Evolutionary conservation across 2,797 vertebrate genomes (phyloP).

Genomic region (Spatula versicolor): DNA sequence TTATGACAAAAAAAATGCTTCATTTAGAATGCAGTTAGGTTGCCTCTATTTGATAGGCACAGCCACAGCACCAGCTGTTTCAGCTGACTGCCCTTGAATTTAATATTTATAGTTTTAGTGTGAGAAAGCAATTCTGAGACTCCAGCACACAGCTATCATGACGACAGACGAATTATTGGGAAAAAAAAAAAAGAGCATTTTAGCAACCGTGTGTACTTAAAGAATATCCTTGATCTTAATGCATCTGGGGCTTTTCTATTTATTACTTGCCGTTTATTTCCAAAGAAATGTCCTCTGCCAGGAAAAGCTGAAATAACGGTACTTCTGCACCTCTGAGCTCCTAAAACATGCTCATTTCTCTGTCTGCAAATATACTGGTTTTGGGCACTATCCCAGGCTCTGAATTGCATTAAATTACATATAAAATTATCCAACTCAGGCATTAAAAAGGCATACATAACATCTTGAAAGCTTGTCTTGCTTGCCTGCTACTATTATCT

Average conservation of each 20-base stretch:
- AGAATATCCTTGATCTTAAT: neutral
- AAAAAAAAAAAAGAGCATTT: neutral
- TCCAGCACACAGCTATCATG: neutral
- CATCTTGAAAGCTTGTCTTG: slow-evolving; percentile 6
- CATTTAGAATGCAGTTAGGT: neutral
- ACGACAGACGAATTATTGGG: neutral
- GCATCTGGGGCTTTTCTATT: neutral
- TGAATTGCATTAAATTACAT: neutral
- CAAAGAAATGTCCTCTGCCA: neutral
- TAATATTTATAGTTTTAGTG: neutral
- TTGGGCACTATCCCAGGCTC: neutral
- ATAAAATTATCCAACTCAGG: neutral
- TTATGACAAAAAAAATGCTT: neutral
- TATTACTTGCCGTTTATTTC: neutral
- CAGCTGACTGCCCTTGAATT: neutral
- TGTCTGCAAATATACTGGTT: neutral
- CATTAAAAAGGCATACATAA: neutral
- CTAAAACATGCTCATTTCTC: neutral
- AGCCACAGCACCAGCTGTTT: neutral
- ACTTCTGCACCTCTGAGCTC: neutral
- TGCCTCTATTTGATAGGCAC: neutral
- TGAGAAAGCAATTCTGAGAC: neutral
- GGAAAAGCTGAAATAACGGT: neutral
- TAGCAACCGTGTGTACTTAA: neutral
- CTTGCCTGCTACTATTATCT: neutral